Conservation (phyloP, 1,140 invertebrate genomes). For the Spodoptera frugiperda region DNA sequence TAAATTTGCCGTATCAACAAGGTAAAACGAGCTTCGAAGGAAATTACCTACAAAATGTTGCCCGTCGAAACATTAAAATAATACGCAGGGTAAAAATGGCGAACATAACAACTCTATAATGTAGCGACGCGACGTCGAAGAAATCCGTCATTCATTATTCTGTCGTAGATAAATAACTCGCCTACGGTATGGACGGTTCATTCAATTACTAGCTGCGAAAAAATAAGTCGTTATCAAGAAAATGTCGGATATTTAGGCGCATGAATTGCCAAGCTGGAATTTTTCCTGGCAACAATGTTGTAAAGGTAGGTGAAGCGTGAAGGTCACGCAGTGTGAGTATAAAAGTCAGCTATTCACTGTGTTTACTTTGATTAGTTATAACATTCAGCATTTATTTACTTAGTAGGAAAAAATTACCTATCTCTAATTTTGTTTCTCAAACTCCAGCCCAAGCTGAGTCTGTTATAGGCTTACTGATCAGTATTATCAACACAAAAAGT, state of each 20-base stretch:
- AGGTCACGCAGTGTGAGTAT: not conserved
- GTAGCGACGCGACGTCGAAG: constrained; percentile 18
- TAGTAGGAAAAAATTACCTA: too few species aligned
- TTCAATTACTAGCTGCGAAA: constrained; percentile 30
- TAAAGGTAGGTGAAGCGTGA: not conserved
- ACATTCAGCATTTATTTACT: too few species aligned
- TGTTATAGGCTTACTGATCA: too few species aligned
- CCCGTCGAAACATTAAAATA: not conserved
- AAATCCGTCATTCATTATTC: constrained; percentile 41
- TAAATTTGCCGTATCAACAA: not conserved
- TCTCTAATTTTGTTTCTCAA: too few species aligned
- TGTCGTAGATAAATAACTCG: constrained; percentile 40
- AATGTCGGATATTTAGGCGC: constrained; percentile 14
- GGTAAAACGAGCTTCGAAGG: not conserved
- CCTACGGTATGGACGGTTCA: constrained; percentile 27
- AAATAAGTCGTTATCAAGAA: constrained; percentile 31
- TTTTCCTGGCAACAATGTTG: not conserved
- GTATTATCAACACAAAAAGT: too few species aligned
- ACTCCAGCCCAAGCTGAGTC: too few species aligned
- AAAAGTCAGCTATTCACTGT: not conserved
- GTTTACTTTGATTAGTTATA: not conserved
- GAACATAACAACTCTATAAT: constrained; percentile 23
- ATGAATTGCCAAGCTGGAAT: constrained; percentile 8
- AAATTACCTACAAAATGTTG: not conserved
- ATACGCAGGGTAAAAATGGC: not conserved